Base-by-base conservation (phyloP, 2,113 vertebrate species). In the Coptodon bakossiorum region DNA sequence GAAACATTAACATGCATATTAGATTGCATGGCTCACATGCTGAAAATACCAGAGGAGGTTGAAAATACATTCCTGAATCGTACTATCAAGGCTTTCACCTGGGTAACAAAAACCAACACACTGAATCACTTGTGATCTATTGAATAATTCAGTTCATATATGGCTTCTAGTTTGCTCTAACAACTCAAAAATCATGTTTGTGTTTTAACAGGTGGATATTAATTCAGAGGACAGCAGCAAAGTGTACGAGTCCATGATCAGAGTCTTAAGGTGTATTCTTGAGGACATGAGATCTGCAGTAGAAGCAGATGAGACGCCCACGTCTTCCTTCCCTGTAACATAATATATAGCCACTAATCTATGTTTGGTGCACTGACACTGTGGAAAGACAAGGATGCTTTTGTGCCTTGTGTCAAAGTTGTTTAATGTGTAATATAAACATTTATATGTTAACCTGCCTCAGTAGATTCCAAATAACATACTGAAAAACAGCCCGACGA, bases 1-100 rank as follows among this genome's bases (percentile, higher is more conserved):
- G 96, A 98, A 91, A 98, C 98, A 6, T 90, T 99, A 63, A 95
- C 94, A 6, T 98, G 98, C 50, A 96, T 99, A 88, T 91, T 99
- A 17, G 96, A 98, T 16, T 99, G 98, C 59, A 95, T 99, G 86
- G 97, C 96, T 87, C 96, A 96, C 85, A 95, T 99, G 89, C 93
- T 96, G 52, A 82, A 5, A 0, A 94, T 98, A 17, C 97, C 98
- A 8, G 88, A 89, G 13, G 96, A 98, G 7, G 94, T 99, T 89
- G 98, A 99, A 92, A 95, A 96, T 3, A 96, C 98, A 27, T 97
- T 98, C 89, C 94, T 99, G 59, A 88, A 95, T 59, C 97, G 97
- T 1, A 95, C 96, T 24, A 95, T 98, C 89, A 97, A 97, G 94
- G 98, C 98, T 87, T 98, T 99, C 90, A 99, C 98, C 24, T 96